Conservation (phyloP, 2,113 vertebrate genomes). For the human region DNA sequence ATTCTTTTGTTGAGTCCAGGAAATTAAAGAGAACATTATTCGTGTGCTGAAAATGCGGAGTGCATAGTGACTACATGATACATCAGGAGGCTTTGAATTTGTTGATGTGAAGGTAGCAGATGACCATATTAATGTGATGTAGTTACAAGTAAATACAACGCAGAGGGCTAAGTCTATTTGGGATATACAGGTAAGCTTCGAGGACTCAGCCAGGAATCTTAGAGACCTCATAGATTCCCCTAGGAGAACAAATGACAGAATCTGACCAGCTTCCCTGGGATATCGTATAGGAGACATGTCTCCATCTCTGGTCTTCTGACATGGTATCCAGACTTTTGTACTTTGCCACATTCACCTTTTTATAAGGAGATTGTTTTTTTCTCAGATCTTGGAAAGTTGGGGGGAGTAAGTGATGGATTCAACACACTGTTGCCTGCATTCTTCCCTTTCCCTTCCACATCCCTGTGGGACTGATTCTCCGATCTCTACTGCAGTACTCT, state of each 20-base stretch:
- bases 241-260: neutral
- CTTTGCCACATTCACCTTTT: neutral
- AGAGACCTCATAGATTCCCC: neutral
- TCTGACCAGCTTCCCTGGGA: neutral
- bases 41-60: neutral
- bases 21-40: neutral
- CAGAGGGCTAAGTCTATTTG: neutral
- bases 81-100: neutral
- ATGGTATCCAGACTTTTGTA: neutral
- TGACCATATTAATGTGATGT: accelerated
- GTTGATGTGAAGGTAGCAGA: neutral
- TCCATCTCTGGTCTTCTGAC: accelerated
- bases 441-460: neutral
- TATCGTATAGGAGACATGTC: accelerated
- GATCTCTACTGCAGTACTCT: neutral
- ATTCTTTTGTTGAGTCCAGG: neutral
- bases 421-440: too few species aligned
- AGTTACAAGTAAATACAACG: neutral
- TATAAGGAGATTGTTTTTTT: neutral
- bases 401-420: neutral
- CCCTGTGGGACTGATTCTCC: neutral
- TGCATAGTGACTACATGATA: neutral
- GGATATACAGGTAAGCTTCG: neutral
- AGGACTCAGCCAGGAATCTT: neutral
- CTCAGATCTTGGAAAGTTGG: neutral